phyloP scores from a whole-genome alignment of 2,797 vertebrate species.

The Chaetodon trifasciatus region DNA sequence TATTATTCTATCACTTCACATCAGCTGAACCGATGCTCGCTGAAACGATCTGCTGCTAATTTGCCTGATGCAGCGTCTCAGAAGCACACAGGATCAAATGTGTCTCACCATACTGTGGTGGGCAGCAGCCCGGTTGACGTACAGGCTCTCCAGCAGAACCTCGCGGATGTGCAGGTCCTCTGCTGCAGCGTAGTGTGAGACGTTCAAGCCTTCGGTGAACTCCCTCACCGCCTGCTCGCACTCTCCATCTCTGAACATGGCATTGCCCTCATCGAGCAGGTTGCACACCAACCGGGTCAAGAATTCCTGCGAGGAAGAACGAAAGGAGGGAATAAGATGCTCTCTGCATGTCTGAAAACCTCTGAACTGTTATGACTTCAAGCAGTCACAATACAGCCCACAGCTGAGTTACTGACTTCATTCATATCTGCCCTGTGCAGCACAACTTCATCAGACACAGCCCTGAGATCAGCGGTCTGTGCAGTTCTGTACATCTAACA shows the following conservation, averaged over 20 bases:
- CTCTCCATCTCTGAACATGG: constrained; percentile 88
- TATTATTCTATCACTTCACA: neutral
- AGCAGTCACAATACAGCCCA: neutral
- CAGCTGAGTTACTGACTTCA: neutral
- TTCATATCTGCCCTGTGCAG: neutral
- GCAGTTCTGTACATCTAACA: neutral
- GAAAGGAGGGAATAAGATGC: neutral
- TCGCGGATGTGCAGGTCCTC: constrained; percentile 88
- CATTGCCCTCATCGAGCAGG: constrained; percentile 93
- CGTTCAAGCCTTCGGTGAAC: constrained; percentile 92
- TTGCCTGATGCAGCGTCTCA: neutral
- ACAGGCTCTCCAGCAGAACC: constrained; percentile 91
- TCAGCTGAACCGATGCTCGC: neutral
- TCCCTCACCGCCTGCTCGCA: constrained; percentile 87
- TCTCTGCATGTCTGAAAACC: neutral
- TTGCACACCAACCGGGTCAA: constrained; percentile 92
- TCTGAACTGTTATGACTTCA: neutral
- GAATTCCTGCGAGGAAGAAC: constrained; percentile 83
- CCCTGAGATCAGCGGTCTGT: neutral
- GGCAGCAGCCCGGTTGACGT: constrained; percentile 92
- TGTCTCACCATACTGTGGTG: constrained; percentile 92
- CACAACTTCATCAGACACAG: neutral
- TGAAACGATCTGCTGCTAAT: neutral
- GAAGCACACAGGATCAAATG: neutral
- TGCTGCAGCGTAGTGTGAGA: constrained; percentile 87